Evolutionary conservation across 2,888 invertebrate genomes (phyloP).

Genomic region (Eupithecia dodoneata): DNA sequence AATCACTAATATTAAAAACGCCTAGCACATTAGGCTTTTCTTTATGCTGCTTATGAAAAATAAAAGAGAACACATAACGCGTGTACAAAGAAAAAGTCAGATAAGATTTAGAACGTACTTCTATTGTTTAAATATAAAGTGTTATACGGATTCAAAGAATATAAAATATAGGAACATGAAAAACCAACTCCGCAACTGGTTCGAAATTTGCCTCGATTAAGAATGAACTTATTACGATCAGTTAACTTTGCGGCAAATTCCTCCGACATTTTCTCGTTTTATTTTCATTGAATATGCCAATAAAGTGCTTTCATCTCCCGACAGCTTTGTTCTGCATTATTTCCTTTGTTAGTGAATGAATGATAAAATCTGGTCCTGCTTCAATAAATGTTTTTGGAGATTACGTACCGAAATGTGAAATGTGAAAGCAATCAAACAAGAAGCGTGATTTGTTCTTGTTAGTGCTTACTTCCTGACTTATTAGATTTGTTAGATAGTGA

Average conservation of each 20-base stretch:
- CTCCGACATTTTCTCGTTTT: constrained; percentile 48
- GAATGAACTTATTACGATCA: constrained; percentile 68
- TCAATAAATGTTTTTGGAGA: constrained; percentile 13
- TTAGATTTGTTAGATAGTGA: neutral
- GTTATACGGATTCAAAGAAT: constrained; percentile 1
- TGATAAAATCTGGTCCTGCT: constrained; percentile 37
- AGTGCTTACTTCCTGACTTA: neutral
- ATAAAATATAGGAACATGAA: neutral
- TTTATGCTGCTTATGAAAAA: neutral
- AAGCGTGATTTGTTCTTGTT: neutral
- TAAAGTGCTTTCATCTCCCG: constrained; percentile 67
- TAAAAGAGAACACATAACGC: neutral
- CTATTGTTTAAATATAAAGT: neutral
- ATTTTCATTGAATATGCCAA: constrained; percentile 57
- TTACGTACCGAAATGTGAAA: neutral
- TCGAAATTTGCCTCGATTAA: constrained; percentile 37
- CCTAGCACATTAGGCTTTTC: neutral
- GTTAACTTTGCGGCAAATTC: constrained; percentile 64
- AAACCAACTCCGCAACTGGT: constrained; percentile 12
- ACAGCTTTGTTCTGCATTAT: constrained; percentile 53
- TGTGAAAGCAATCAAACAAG: neutral
- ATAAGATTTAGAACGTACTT: neutral
- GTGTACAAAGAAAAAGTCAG: neutral
- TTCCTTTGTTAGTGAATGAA: constrained; percentile 40
- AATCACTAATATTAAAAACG: constrained; percentile 4